Evolutionary conservation across 2,113 vertebrate genomes (phyloP).

Genomic region (Syngnathus scovelli): DNA sequence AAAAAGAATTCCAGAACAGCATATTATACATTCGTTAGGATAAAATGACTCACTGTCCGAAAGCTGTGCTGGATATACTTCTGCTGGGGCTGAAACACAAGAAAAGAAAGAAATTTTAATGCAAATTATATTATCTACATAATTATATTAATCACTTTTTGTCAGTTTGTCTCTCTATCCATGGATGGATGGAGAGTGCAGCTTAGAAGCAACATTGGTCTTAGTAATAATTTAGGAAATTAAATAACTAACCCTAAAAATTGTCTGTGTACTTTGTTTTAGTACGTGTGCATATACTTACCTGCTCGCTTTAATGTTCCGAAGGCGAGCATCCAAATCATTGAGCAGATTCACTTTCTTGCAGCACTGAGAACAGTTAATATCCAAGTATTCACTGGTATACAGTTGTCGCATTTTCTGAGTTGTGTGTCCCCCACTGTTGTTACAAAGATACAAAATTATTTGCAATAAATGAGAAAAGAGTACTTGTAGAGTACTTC

Average conservation of each 20-base stretch:
- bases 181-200: too few relatives aligned
- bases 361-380: constrained; percentile 96
- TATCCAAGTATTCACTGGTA: constrained; percentile 82
- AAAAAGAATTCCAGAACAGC: neutral
- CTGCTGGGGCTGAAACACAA: constrained; percentile 81
- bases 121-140: neutral
- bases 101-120: neutral
- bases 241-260: too few relatives aligned
- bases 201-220: too few relatives aligned
- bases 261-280: neutral
- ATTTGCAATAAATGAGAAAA: neutral
- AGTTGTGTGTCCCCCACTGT: constrained; percentile 88
- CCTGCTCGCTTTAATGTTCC: constrained; percentile 93
- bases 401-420: constrained; percentile 81
- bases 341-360: constrained; percentile 94
- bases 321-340: constrained; percentile 89
- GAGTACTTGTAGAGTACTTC: neutral
- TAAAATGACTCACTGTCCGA: constrained; percentile 84
- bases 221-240: too few relatives aligned
- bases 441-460: neutral
- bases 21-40: neutral
- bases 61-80: constrained; percentile 93
- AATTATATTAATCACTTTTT: neutral
- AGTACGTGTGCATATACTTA: constrained; percentile 34
- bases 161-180: too few relatives aligned